phyloP scores from a whole-genome alignment of 1,140 invertebrate genomes.

The Reticulitermes speratus region DNA sequence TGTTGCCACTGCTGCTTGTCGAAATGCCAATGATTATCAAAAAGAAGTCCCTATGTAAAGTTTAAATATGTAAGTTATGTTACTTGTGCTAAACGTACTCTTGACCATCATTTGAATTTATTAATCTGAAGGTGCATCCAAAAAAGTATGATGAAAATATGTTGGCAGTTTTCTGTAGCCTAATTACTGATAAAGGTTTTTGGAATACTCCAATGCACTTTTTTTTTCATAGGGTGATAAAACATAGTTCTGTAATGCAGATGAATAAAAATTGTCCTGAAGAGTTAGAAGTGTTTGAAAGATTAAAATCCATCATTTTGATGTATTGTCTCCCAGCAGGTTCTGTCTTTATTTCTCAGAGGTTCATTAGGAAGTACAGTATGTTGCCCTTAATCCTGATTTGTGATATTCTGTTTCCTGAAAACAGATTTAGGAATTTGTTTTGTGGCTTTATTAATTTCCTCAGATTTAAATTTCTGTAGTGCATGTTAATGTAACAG shows the following conservation, averaged over 20 bases:
- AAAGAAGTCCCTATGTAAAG: conserved; percentile 19
- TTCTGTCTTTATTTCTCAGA: neutral
- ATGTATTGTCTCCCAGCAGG: neutral
- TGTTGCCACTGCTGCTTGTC: conserved; percentile 28
- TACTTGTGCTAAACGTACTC: conserved; percentile 16
- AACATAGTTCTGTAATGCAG: conserved; percentile 31
- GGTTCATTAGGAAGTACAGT: neutral
- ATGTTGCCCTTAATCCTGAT: too few species aligned
- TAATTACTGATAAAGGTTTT: conserved; percentile 26
- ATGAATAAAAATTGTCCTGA: conserved; percentile 34
- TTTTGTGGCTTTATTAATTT: too few species aligned
- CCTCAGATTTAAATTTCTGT: too few species aligned
- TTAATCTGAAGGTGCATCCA: conserved; percentile 20
- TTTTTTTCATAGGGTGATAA: conserved; percentile 28
- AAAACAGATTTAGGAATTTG: too few species aligned
- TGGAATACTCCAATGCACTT: conserved; percentile 19
- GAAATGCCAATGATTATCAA: conserved; percentile 5
- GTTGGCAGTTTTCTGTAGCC: conserved; percentile 32
- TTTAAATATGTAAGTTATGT: conserved; percentile 20
- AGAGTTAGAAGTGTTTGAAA: conserved; percentile 24
- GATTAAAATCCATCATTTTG: neutral
- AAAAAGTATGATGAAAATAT: conserved; percentile 11
- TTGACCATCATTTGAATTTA: conserved; percentile 24
- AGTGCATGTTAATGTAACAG: too few species aligned
- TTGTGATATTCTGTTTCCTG: too few species aligned